Evolutionary conservation across 2,888 invertebrate genomes (phyloP), one percentile per base, ranked within the genome.

Genomic region (Xanthostigma xanthostigma): DNA sequence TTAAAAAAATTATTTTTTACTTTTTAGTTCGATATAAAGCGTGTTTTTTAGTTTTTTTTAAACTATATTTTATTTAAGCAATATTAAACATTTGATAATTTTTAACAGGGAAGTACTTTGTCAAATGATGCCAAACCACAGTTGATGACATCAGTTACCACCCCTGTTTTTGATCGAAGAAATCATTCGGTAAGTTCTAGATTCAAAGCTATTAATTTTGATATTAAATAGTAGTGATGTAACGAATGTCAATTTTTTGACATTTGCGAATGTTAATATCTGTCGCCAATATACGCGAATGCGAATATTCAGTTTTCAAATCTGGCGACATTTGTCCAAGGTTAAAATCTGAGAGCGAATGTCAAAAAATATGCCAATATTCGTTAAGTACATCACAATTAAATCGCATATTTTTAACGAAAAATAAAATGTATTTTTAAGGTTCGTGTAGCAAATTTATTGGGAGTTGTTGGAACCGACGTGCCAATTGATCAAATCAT

Each of bases 381-480:
- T n/a, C n/a, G n/a, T n/a, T n/a, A n/a, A n/a, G n/a, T n/a, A n/a
- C n/a, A n/a, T n/a, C n/a, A n/a, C n/a, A n/a, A 33, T 8, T 27
- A n/a, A 46, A 40, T 46, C 35, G 5, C 11, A 11, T 35, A 35
- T 34, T 34, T 11, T 12, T 38, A 39, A 40, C 2, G 46, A 47
- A 42, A 37, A 44, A 49, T 45, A 40, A 49, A 44, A 41, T 50
- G 53, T 53, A 49, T 50, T 54, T 54, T 70, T 42, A 67, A 85
- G 84, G 81, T 84, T 62, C 79, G 90, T 62, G 84, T 85, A 56
- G 94, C 94, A 14, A 93, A 91, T 66, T 75, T 98, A 54, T 74
- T 97, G 54, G 98, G 98, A 45, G 94, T 97, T 39, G 94, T 95
- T 52, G 97, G 96, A 45, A 94, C 94, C 14, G 97, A 97, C 70